Evolutionary conservation across 2,113 vertebrate genomes (phyloP), one percentile per base, ranked within the genome.

Genomic region (Bujurquina vittata): DNA sequence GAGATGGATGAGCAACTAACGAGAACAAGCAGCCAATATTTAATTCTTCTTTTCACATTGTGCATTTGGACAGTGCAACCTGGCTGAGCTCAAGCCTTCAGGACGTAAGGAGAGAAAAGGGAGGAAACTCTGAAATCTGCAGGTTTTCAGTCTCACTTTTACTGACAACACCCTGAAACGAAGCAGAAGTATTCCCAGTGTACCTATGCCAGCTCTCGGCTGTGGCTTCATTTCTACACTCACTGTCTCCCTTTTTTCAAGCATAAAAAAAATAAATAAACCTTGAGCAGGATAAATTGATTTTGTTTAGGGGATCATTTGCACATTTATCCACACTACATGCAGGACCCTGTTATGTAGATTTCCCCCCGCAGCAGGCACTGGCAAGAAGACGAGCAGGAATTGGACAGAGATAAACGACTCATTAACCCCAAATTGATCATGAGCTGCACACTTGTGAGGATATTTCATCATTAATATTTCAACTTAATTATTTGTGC

Each of bases 341-440:
- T 84, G 49, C 79, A 84, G 60, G 80, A 88, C 49, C 74, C 81
- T 58, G 46, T 62, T 67, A 62, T 85, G 75, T 76, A 88, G 59
- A 37, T 58, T 67, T 72, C 43, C 57, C 82, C 82, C 43, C 17
- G 84, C 88, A 74, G 80, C 77, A 14, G 7, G 74, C 52, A 17
- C 35, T 55, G 80, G 69, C 78, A 46, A 67, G 84, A 91, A 73
- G 87, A 91, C 81, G 84, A 87, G 83, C 77, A 74, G 82, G 37
- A 88, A 91, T 87, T 89, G 87, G 87, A 87, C 60, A 4, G 65
- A 94, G 94, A 95, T 92, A 88, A 95, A 96, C 88, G 91, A 95
- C 90, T 95, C 93, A 95, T 96, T 95, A 95, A 92, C 86, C 85
- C 60, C 87, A 92, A 92, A 96, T 94, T 95, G 94, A 95, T 95